phyloP scores from a whole-genome alignment of 2,888 invertebrate species.

The Rhagonycha lutea region DNA sequence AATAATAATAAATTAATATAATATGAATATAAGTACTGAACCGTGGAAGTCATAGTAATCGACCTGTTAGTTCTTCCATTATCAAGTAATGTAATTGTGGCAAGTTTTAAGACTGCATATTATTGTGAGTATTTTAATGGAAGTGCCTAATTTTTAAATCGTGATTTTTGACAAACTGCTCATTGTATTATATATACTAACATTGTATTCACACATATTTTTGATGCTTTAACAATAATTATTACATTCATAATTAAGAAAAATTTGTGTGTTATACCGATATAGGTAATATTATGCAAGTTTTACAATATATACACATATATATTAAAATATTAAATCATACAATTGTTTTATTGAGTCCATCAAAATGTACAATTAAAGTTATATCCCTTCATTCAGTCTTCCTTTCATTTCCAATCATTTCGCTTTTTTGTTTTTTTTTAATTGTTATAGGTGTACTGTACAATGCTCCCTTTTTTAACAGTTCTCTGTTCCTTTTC shows the following conservation, averaged over 20 bases:
- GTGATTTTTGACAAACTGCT: constrained; percentile 30
- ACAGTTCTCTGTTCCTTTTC: constrained; percentile 38
- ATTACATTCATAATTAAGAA: not conserved
- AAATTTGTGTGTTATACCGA: constrained; percentile 10
- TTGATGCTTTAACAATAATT: constrained; percentile 39
- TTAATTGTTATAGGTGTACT: constrained; percentile 41
- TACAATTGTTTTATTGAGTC: constrained; percentile 8
- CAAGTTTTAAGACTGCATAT: constrained; percentile 31
- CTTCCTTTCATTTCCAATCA: not conserved
- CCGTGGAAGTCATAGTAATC: constrained; percentile 13
- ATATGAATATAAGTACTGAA: constrained; percentile 7
- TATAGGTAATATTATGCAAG: constrained; percentile 36
- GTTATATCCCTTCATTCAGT: not conserved
- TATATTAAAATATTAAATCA: constrained; percentile 26
- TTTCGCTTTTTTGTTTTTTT: not conserved
- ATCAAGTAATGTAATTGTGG: constrained; percentile 20
- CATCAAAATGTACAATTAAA: not conserved
- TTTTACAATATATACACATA: constrained; percentile 36
- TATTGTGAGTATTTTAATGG: constrained; percentile 28
- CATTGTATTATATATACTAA: constrained; percentile 35
- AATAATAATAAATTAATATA: not conserved
- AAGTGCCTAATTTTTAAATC: constrained; percentile 32
- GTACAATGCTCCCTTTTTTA: constrained; percentile 46
- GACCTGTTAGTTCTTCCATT: constrained; percentile 32
- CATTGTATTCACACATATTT: constrained; percentile 36